phyloP scores from a whole-genome alignment of 2,888 invertebrate genomes.

The Orgyia antiqua region DNA sequence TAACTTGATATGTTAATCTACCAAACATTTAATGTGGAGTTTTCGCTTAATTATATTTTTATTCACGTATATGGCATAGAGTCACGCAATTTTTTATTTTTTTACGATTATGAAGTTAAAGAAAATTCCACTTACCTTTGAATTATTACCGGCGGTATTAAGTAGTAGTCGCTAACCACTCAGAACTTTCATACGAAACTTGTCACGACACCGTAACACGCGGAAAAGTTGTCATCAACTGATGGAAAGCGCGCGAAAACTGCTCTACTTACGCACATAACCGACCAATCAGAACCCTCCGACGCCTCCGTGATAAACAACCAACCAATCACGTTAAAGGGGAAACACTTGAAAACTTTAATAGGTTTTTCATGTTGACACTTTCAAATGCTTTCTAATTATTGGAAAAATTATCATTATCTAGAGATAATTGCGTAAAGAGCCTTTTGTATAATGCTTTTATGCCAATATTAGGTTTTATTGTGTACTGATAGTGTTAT shows the following conservation, averaged over 20 bases:
- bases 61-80: neutral
- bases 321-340: slow-evolving; percentile 54
- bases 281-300: slow-evolving; percentile 49
- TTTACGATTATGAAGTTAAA: too few species aligned
- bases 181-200: slow-evolving; percentile 49
- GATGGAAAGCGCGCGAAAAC: slow-evolving; percentile 69
- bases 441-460: slow-evolving; percentile 19
- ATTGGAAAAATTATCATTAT: slow-evolving; percentile 37
- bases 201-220: slow-evolving; percentile 31
- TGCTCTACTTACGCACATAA: slow-evolving; percentile 52
- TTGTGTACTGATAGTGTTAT: slow-evolving; percentile 24
- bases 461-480: slow-evolving; percentile 19
- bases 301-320: slow-evolving; percentile 50
- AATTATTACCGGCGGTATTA: slow-evolving; percentile 16
- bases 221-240: slow-evolving; percentile 59
- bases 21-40: too few species aligned
- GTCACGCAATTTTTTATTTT: neutral
- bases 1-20: too few species aligned
- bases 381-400: slow-evolving; percentile 40
- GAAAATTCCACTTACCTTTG: slow-evolving; percentile 34
- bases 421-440: slow-evolving; percentile 23
- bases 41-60: too few species aligned
- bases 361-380: slow-evolving; percentile 66
- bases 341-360: slow-evolving; percentile 66
- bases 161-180: slow-evolving; percentile 31